Percentiles rank a stretch among this genome's conserved stretches.
Evolutionary conservation across 1,140 invertebrate genomes (phyloP).

Genomic region (silkworm (Bombyx mori)): ASM3026992v2 NC_085117.1:18099501-18100000

Average conservation of each 20-base stretch:
- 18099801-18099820: slow-evolving; percentile 68
- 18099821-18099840: slow-evolving; percentile 71
- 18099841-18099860: too few relatives aligned
- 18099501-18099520: slow-evolving; percentile 74
- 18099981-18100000: too few relatives aligned
- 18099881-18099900: too few relatives aligned
- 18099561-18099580: slow-evolving; percentile 86
- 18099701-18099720: too few relatives aligned
- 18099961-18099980: too few relatives aligned
- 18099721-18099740: too few relatives aligned
- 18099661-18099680: slow-evolving; percentile 23
- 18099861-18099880: too few relatives aligned
- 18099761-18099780: slow-evolving; percentile 72
- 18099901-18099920: too few relatives aligned
- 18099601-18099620: slow-evolving; percentile 84
- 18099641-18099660: slow-evolving; percentile 76
- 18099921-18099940: too few relatives aligned
- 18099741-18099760: too few relatives aligned
- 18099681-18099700: too few relatives aligned
- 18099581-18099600: slow-evolving; percentile 84
- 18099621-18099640: slow-evolving; percentile 75
- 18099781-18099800: slow-evolving; percentile 83
- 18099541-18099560: slow-evolving; percentile 86
- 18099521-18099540: slow-evolving; percentile 76
- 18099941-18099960: too few relatives aligned